Conservation (phyloP, 2,888 invertebrate genomes). For the Anthophora plumipes region DNA sequence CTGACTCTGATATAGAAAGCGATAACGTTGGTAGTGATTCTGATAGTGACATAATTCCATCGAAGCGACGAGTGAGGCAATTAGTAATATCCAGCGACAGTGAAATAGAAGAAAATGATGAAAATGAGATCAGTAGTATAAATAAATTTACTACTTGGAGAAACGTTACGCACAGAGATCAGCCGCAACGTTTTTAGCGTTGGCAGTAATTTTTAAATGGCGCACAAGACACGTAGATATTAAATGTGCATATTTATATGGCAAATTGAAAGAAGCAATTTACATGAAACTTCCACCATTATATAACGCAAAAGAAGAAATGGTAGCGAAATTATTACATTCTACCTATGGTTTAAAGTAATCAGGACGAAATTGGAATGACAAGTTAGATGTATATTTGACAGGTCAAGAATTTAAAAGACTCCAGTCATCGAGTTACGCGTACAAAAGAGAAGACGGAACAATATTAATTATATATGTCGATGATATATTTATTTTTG, state of each 20-base stretch:
- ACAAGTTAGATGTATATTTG: constrained; percentile 10
- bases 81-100: constrained; percentile 15
- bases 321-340: constrained; percentile 18
- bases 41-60: constrained; percentile 26
- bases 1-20: constrained; percentile 35
- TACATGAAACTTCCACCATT: constrained; percentile 33
- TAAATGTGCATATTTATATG: constrained; percentile 42
- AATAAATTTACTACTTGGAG: constrained; percentile 3
- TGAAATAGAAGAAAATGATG: constrained; percentile 1
- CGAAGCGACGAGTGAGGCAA: constrained; percentile 28
- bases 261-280: constrained; percentile 28
- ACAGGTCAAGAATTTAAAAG: constrained; percentile 1
- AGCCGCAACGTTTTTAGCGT: constrained; percentile 14
- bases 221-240: constrained; percentile 30
- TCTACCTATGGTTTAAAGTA: constrained; percentile 30
- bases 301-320: neutral
- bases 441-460: constrained; percentile 1
- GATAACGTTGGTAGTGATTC: constrained; percentile 28
- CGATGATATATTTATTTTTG: constrained; percentile 28
- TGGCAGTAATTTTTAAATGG: constrained; percentile 3
- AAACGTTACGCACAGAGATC: constrained; percentile 5
- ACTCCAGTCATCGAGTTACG: constrained; percentile 19
- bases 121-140: constrained; percentile 10
- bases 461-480: constrained; percentile 21
- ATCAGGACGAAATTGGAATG: constrained; percentile 34